Conservation (phyloP, 2,797 vertebrate species). For the Pyrocephalus nanus region DNA sequence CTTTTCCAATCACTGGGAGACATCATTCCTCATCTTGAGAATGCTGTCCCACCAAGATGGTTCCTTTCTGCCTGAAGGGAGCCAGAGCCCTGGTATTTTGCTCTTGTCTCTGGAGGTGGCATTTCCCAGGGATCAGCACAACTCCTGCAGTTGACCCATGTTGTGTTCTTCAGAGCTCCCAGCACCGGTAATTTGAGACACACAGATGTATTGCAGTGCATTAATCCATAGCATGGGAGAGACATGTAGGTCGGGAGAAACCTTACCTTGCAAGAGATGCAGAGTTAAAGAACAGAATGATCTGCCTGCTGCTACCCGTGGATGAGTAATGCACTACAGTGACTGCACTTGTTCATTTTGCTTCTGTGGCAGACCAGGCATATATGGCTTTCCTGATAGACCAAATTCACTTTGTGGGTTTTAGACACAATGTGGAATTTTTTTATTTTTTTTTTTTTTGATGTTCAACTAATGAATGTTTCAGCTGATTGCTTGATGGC, state of each 20-base stretch:
- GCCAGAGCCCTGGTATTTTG: background rate
- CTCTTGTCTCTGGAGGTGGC: background rate
- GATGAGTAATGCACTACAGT: background rate
- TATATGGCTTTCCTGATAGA: background rate
- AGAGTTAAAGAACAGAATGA: background rate
- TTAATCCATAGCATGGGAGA: background rate
- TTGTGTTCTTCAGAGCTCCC: background rate
- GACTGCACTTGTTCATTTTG: background rate
- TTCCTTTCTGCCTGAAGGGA: background rate
- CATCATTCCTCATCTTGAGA: background rate
- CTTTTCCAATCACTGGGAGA: background rate
- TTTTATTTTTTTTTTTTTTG: background rate
- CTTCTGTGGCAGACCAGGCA: background rate
- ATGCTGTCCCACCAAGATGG: rapidly evolving
- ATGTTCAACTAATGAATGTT: background rate
- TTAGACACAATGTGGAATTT: background rate
- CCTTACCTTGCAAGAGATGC: background rate
- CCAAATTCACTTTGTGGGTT: background rate
- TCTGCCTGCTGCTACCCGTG: background rate
- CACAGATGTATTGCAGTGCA: background rate
- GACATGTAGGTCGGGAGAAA: background rate
- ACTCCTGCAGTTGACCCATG: background rate
- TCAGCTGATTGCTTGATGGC: background rate
- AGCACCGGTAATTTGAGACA: background rate
- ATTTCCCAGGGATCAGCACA: background rate